Percentiles rank a stretch among this genome's conserved stretches.
phyloP scores from a whole-genome alignment of 2,888 invertebrate species.

The Ophion obscuratus region DNA sequence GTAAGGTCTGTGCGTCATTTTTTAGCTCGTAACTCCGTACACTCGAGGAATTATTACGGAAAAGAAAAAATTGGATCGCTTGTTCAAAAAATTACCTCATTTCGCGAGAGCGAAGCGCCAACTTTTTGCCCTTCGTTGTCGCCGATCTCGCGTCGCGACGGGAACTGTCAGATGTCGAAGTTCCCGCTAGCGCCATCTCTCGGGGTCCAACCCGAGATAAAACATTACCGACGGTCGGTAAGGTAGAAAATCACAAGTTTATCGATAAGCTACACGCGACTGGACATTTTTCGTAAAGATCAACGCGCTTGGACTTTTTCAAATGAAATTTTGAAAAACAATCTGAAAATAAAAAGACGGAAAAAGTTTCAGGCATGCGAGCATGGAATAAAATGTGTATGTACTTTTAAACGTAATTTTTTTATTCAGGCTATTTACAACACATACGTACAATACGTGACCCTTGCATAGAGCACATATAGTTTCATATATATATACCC shows the following conservation, averaged over 20 bases:
- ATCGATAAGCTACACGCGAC: not conserved
- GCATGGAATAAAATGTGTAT: not conserved
- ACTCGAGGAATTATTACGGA: not conserved
- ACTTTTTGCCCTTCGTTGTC: not conserved
- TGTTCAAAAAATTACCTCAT: slow-evolving; percentile 37
- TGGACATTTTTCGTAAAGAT: not conserved
- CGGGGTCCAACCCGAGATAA: not conserved
- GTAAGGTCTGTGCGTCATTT: slow-evolving; percentile 88
- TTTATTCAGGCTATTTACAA: slow-evolving; percentile 83
- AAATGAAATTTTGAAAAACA: not conserved
- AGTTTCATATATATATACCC: slow-evolving; percentile 70
- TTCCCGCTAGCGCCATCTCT: not conserved
- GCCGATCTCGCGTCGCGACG: not conserved
- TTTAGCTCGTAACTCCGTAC: slow-evolving; percentile 66
- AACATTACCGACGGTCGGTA: not conserved
- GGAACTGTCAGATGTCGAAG: not conserved
- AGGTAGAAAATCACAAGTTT: not conserved
- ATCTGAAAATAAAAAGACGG: not conserved
- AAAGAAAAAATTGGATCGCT: not conserved
- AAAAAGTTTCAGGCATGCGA: not conserved
- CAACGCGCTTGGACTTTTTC: not conserved
- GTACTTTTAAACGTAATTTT: slow-evolving; percentile 83
- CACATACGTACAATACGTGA: slow-evolving; percentile 84
- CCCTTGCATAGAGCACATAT: slow-evolving; percentile 79
- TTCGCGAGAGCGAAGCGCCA: not conserved